phyloP scores from a whole-genome alignment of 2,113 vertebrate genomes.

The Oreocharis arfaki region DNA sequence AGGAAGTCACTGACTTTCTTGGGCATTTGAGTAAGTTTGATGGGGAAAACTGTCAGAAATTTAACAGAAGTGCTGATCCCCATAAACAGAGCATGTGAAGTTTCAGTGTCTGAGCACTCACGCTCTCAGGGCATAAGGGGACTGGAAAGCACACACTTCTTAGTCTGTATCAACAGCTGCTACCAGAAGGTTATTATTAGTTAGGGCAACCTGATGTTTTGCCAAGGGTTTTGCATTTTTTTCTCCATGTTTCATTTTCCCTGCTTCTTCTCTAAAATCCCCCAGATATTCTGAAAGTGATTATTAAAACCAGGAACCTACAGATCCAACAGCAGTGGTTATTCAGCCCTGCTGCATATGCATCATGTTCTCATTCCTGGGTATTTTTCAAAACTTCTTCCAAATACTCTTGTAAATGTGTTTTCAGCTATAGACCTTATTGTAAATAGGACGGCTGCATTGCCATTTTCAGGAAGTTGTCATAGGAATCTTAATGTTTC shows the following conservation, averaged over 20 bases:
- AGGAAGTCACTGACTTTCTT: neutral
- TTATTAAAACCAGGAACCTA: neutral
- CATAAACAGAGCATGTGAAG: neutral
- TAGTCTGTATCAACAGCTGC: neutral
- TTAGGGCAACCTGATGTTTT: neutral
- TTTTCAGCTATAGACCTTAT: neutral
- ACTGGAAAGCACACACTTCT: neutral
- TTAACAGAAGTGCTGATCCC: neutral
- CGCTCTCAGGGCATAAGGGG: neutral
- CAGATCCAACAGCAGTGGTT: neutral
- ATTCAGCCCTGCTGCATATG: neutral
- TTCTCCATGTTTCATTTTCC: neutral
- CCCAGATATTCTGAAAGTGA: neutral
- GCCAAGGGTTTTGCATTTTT: neutral
- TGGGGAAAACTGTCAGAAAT: neutral
- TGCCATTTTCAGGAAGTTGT: neutral
- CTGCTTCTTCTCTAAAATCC: neutral
- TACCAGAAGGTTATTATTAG: neutral
- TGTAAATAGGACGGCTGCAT: neutral
- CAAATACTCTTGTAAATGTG: neutral
- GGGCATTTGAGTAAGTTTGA: neutral
- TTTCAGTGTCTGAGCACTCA: neutral
- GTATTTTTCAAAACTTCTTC: constrained; percentile 10
- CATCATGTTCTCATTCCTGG: neutral
- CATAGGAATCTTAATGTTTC: neutral